Evolutionary conservation across 2,113 vertebrate species (phyloP).

Genomic region (Crocuta crocuta): DNA sequence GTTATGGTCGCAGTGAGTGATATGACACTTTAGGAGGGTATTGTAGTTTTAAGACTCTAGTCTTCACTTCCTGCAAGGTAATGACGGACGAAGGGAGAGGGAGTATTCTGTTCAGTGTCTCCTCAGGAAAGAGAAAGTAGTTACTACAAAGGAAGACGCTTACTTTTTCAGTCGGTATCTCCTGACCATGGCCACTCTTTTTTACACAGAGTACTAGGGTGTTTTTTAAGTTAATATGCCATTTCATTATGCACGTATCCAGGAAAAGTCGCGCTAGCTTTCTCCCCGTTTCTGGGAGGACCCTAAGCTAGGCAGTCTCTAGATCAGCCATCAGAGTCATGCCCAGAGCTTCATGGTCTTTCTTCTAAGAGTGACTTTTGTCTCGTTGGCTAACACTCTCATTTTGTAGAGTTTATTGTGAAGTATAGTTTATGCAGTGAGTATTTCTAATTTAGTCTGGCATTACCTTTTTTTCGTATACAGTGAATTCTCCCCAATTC

Average conservation of each 20-base stretch:
- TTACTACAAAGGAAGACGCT: neutral
- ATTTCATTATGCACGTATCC: neutral
- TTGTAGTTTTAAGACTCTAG: neutral
- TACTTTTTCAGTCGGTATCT: neutral
- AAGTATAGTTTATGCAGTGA: neutral
- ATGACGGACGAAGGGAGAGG: neutral
- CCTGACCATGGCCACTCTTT: neutral
- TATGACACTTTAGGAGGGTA: neutral
- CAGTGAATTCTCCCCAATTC: neutral
- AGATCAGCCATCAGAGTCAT: neutral
- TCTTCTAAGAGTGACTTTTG: neutral
- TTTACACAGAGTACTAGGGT: neutral
- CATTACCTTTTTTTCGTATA: conserved; percentile 43
- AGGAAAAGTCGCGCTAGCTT: neutral
- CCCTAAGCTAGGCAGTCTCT: neutral
- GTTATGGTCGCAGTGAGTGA: neutral
- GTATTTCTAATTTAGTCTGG: conserved; percentile 58
- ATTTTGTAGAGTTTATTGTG: conserved; percentile 44
- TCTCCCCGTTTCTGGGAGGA: neutral
- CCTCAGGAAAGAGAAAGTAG: neutral
- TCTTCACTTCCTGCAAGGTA: neutral
- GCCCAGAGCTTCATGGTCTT: neutral
- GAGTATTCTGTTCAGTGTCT: neutral
- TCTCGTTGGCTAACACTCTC: conserved; percentile 7
- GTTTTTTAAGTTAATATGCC: neutral